Evolutionary conservation across 2,797 vertebrate species (phyloP), one percentile per base, ranked within the genome.

Genomic region (Acanthurus tractus): DNA sequence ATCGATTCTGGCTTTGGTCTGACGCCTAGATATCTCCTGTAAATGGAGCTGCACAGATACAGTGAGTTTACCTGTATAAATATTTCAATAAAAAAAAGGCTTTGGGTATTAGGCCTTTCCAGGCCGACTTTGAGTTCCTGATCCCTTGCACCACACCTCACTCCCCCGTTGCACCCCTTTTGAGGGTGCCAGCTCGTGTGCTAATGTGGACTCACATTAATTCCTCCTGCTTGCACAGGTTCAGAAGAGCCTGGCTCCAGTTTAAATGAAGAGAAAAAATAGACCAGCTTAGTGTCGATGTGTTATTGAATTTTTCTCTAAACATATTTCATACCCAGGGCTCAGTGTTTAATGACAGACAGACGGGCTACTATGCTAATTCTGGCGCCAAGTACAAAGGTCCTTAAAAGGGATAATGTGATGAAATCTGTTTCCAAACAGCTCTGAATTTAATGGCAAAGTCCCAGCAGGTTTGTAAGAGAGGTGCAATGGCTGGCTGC

Each of bases 51-150:
- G 83, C 65, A 78, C 74, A 89, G 85, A 91, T 89, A 89, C 81
- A 85, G 81, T 85, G 77, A 77, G 85, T 92, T 94, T 88, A 91
- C 84, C 84, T 86, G 85, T 84, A 93, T 91, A 92, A 91, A 94
- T 94, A 93, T 92, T 93, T 92, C 87, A 87, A 91, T 91, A 85
- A 86, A 89, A 87, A 56, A 79, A 77, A 63, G 40, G 17, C 78
- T 86, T 74, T 83, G 58, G 83, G 81, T 81, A 82, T 90, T 84
- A 75, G 70, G 79, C 76, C 75, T 79, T 79, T 40, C 63, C 44
- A 72, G 68, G 67, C 77, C 50, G 74, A 81, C 79, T 90, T 86
- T 87, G 79, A 83, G 67, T 63, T 82, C 72, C 67, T 85, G 83
- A 89, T 81, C 70, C 65, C 57, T 22, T 67, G 25, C 8, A 48